Evolutionary conservation across 2,888 invertebrate genomes (phyloP).

Genomic region (Brenthis ino): DNA sequence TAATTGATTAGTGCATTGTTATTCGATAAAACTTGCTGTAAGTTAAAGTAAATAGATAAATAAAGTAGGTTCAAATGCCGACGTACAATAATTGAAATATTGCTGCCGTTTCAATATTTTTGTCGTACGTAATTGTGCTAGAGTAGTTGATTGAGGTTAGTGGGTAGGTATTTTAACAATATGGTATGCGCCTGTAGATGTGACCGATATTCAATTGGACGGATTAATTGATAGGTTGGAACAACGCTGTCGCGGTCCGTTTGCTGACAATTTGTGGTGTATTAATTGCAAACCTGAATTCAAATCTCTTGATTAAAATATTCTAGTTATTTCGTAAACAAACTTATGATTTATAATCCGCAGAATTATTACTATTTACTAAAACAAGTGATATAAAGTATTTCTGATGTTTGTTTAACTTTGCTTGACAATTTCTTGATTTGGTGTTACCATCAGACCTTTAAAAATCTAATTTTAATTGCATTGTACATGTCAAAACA

Average conservation of each 20-base stretch:
- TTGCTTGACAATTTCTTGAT: too few species aligned
- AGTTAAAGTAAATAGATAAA: too few species aligned
- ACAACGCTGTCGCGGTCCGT: conserved; percentile 12
- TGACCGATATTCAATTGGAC: conserved; percentile 61
- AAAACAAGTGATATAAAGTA: too few species aligned
- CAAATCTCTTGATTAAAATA: conserved; percentile 20
- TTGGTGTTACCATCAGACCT: too few species aligned
- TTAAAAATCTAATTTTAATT: too few species aligned
- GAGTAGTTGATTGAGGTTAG: conserved; percentile 23
- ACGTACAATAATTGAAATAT: too few species aligned
- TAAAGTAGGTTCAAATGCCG: too few species aligned
- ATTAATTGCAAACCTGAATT: conserved; percentile 20
- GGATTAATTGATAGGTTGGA: conserved; percentile 64
- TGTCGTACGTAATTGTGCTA: conserved; percentile 1
- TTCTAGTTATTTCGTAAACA: conserved; percentile 8
- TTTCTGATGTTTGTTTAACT: too few species aligned
- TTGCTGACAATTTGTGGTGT: conserved; percentile 20
- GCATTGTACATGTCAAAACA: too few species aligned
- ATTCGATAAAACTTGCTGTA: too few species aligned
- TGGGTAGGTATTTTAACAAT: conserved; percentile 31
- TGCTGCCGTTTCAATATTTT: background rate
- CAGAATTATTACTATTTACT: background rate
- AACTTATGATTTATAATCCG: background rate
- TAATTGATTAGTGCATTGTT: too few species aligned
- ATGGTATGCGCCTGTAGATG: conserved; percentile 28